Base-by-base conservation (phyloP, 2,797 vertebrate species). In the Brachymystax lenok region DNA sequence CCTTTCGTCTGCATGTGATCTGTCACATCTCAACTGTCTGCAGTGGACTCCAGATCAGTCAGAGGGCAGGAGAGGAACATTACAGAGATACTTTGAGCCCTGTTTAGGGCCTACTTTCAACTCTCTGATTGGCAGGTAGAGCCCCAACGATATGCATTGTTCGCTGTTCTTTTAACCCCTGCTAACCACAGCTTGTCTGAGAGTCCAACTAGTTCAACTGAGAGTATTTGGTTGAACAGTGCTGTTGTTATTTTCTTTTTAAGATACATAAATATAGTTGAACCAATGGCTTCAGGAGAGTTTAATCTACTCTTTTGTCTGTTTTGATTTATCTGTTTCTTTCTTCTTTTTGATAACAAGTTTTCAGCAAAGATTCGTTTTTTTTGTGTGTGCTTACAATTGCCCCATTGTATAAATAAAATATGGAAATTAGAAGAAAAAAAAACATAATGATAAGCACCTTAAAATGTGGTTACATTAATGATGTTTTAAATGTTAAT, bases 401-500 rank as follows among this genome's bases (percentile, higher is more conserved):
- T 61, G 46, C 78, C 50, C 72, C 50, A 84, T 86, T 87, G 82
- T 89, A 79, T 86, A 88, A 74, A 74, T 87, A 86, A 87, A 89
- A 86, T 89, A 86, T 90, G 83, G 75, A 90, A 86, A 89, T 87
- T 76, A 7, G 81, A n/a, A 67, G 24, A 1, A 79, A 35, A 66
- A 87, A 82, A 68, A 87, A 80, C 80, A 87, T 83, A 88, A 87
- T 86, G 74, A 78, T 80, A 82, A 85, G 84, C 84, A 89, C 82
- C 85, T 88, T 71, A 86, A 90, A 75, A 91, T 91, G 87, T 83
- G 80, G 84, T 78, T 71, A 71, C 80, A 82, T 86, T 88, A 85
- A 91, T 89, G 86, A 88, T 90, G 86, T 75, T 74, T 89, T 87
- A 87, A 91, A 92, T 91, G 87, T 88, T 91, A 92, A 93, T 92